These are phyloP conservation scores for Portevinia maculata DNA, from an alignment of 2,888 invertebrate species.

Conservation along the genomic window DNA sequence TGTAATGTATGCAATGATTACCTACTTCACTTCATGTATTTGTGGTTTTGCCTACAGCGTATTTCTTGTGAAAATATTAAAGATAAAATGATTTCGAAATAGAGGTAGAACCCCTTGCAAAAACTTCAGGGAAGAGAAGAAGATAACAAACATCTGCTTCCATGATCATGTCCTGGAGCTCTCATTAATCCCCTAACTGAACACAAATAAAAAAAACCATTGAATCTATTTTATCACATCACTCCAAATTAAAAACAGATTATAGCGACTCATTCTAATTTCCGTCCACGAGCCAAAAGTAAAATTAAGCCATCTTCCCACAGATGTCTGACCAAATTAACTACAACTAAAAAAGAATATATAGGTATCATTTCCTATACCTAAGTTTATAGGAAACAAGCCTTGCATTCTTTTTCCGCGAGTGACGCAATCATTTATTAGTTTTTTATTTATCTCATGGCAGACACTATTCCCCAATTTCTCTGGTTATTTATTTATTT, in stretches of 20 bases:
- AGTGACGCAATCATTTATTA: conserved; percentile 36
- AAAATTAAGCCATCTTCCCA: not conserved
- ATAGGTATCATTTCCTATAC: conserved; percentile 8
- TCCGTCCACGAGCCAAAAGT: not conserved
- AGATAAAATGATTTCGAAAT: too few species aligned
- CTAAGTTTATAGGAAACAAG: conserved; percentile 1
- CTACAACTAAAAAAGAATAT: not conserved
- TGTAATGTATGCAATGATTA: too few species aligned
- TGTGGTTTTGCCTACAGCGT: too few species aligned
- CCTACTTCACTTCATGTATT: too few species aligned
- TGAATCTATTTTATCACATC: not conserved
- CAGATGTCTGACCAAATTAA: conserved; percentile 1
- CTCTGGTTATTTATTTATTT: not conserved
- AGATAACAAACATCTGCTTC: too few species aligned
- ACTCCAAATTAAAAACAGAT: too few species aligned
- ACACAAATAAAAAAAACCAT: too few species aligned
- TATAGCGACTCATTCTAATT: not conserved
- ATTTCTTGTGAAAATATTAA: too few species aligned
- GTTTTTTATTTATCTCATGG: conserved; percentile 3
- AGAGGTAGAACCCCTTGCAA: too few species aligned
- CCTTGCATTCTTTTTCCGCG: conserved; percentile 38
- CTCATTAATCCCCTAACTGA: too few species aligned
- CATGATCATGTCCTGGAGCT: too few species aligned
- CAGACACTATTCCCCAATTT: conserved; percentile 2
- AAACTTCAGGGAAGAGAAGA: too few species aligned